Base-by-base conservation (phyloP, 2,888 invertebrate species). In the Agonopterix arenella region DNA sequence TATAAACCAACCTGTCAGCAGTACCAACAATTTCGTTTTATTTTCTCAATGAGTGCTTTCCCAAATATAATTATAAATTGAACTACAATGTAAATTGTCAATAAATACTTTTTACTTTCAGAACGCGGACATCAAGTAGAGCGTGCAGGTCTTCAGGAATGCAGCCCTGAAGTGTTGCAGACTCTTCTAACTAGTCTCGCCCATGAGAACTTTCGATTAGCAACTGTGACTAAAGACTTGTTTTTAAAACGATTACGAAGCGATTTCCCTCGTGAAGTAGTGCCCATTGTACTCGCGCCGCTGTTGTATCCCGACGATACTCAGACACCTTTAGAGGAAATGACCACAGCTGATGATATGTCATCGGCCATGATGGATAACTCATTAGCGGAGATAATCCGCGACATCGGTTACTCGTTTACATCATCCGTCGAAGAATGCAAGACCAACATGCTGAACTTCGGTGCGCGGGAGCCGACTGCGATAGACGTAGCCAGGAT, bases 321-420 rank as follows among this genome's bases (percentile, higher is more conserved):
- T 59, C 92, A 93, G 84, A 88, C 91, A 65, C 90, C 92, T 52
- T 90, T 92, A 54, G 90, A 91, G 72, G 89, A 89, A 75, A 92
- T 92, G 91, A 90, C 92, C 62, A 90, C 91, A 64, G 90, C 91
- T 64, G 92, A 88, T 79, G 92, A 91, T 76, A 91, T 89, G 89
- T 77, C 89, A 61, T 75, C 85, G 53, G 90, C 90, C 77, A 90
- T 90, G 83, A 94, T 93, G 92, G 95, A 94, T 65, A 93, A 93
- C 73, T 93, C 95, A 55, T 86, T 96, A 73, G 94, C 97, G 58
- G 98, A 98, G 73, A 91, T 98, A 70, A 93, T 98, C 68, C 92
- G 95, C 76, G 98, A 99, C 85, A 92, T 98, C 72, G 97, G 98
- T 49, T 97, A 96, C 84, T 90, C 93, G 61, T 97, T 98, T 76